Evolutionary conservation across 1,140 invertebrate genomes (phyloP).

Genomic region (Dryas iulia): DNA sequence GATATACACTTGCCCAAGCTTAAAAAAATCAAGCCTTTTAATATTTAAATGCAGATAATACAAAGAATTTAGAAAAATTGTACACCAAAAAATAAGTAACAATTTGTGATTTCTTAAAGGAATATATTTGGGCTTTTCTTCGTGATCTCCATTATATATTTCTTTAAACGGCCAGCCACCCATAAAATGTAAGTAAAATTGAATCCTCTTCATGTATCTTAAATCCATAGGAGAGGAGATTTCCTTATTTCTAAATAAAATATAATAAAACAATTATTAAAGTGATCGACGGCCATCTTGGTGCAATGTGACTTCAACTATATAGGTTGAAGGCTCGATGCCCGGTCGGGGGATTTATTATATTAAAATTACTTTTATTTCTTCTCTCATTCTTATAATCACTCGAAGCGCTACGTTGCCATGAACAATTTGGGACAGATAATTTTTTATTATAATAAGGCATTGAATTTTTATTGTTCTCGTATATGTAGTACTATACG

Average conservation of each 20-base stretch:
- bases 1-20: constrained; percentile 33
- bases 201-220: constrained; percentile 6
- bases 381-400: too few species aligned
- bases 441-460: too few species aligned
- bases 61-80: neutral
- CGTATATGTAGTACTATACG: too few species aligned
- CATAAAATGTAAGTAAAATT: constrained; percentile 7
- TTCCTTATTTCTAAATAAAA: neutral
- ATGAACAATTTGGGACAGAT: too few species aligned
- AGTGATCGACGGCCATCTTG: too few species aligned
- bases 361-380: too few species aligned
- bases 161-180: constrained; percentile 7
- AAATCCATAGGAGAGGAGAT: constrained; percentile 11
- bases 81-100: neutral
- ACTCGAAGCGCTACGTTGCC: too few species aligned
- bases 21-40: constrained; percentile 22
- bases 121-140: neutral
- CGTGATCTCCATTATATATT: neutral
- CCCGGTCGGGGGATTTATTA: too few species aligned
- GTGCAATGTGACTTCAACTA: too few species aligned
- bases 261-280: neutral
- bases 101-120: constrained; percentile 4
- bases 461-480: too few species aligned
- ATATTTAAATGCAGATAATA: constrained; percentile 14
- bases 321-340: too few species aligned